Evolutionary conservation across 2,888 invertebrate genomes (phyloP).

Genomic region (Drosophila infuscata): DNA sequence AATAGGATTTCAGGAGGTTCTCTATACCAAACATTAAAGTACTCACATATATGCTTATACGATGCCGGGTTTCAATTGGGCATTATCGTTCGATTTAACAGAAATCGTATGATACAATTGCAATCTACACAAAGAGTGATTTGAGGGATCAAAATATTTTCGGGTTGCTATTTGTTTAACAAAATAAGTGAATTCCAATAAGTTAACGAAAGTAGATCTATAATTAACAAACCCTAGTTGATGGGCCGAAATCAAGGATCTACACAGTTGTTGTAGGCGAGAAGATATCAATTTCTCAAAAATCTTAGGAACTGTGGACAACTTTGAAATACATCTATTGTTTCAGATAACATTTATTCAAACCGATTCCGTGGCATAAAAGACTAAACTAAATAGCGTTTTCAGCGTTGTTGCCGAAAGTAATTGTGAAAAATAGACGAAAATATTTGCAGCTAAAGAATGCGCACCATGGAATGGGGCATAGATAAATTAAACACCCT

Average conservation of each 20-base stretch:
- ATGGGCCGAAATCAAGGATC: background rate
- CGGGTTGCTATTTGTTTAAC: background rate
- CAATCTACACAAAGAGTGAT: background rate
- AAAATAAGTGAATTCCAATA: background rate
- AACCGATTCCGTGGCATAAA: background rate
- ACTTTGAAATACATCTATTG: background rate
- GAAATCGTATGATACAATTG: background rate
- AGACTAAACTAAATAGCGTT: slow-evolving; percentile 5
- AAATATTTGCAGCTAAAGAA: slow-evolving; percentile 49
- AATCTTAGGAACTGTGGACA: background rate
- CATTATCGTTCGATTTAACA: background rate
- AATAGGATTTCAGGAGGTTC: background rate
- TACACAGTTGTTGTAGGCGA: background rate
- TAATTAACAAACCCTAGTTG: no score
- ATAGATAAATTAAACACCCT: slow-evolving; percentile 64
- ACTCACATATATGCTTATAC: background rate
- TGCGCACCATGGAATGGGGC: slow-evolving; percentile 35
- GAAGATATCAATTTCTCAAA: background rate
- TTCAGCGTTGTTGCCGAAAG: slow-evolving; percentile 38
- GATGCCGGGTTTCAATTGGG: background rate
- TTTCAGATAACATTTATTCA: background rate
- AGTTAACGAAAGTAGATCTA: background rate
- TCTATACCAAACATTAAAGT: background rate
- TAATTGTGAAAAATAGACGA: slow-evolving; percentile 42
- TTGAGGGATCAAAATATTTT: no score